Base-by-base conservation (phyloP, 2,888 invertebrate genomes). In the Catocala sponsa region DNA sequence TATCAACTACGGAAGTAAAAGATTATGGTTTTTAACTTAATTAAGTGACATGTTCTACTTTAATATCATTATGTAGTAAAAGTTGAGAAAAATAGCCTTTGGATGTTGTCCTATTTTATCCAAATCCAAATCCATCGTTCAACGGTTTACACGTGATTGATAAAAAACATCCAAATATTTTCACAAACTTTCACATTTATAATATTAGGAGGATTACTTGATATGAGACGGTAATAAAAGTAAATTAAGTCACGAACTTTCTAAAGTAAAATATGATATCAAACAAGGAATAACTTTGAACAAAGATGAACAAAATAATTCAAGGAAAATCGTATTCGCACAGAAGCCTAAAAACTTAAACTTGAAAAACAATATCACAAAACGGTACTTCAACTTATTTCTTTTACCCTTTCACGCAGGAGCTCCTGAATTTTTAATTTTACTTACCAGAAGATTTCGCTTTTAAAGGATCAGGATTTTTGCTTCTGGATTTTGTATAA, bases 341-440 rank as follows among this genome's bases (percentile, higher is more conserved):
- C 13, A 10, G 53, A 61, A 67, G 59, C 62, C 63, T 62, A 68
- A 35, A 60, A 56, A 65, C 46, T 60, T 51, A 51, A 70, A 72
- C 63, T 70, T 58, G 59, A 56, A 66, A 76, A 78, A 80, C 80
- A 78, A 76, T 74, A 75, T 70, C 70, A 58, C 44, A 49, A 47
- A 25, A 38, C 58, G 72, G 67, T 78, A 76, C 63, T 76, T 76
- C 13, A 53, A 47, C 69, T 77, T 77, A 75, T 69, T 68, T 67
- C 66, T 11, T 44, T n/a, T 32, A 42, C 51, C 47, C 46, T 57
- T 65, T 63, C 53, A 50, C 64, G 60, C 68, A 70, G n/a, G 35
- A 42, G 61, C 68, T 68, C 66, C 70, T 79, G 76, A 79, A 80
- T 79, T 73, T 63, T 70, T 78, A 78, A 80, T 80, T 77, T 72